Conservation (phyloP, 1,140 invertebrate genomes). For the Drosophila fuyamai region DNA sequence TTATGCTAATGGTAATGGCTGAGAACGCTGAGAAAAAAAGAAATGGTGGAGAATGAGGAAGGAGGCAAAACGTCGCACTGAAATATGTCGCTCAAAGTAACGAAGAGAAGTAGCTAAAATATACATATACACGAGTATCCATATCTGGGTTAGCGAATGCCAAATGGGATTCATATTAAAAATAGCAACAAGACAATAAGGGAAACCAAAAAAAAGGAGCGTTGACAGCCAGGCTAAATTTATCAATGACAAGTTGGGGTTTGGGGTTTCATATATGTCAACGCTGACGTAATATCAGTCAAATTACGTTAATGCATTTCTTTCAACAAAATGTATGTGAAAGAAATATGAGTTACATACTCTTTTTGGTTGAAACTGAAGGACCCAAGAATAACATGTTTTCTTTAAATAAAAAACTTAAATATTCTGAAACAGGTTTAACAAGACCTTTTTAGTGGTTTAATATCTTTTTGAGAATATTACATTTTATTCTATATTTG, state of each 20-base stretch:
- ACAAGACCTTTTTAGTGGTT: too few relatives aligned
- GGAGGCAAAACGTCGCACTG: slow-evolving; percentile 23
- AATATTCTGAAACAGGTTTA: too few relatives aligned
- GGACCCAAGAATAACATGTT: too few relatives aligned
- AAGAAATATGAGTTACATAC: background rate
- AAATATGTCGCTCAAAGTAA: slow-evolving; percentile 56
- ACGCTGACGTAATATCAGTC: slow-evolving; percentile 36
- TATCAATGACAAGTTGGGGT: slow-evolving; percentile 66
- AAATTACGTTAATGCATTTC: slow-evolving; percentile 23
- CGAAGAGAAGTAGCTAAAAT: slow-evolving; percentile 43
- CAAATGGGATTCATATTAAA: slow-evolving; percentile 72
- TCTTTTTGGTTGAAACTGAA: background rate
- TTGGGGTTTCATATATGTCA: slow-evolving; percentile 13
- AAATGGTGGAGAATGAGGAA: slow-evolving; percentile 14
- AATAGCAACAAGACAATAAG: slow-evolving; percentile 54
- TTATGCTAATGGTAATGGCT: slow-evolving; percentile 74
- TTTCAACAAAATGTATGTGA: background rate
- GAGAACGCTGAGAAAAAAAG: slow-evolving; percentile 10
- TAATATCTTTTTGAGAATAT: too few relatives aligned
- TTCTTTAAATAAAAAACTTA: too few relatives aligned
- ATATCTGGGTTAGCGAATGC: slow-evolving; percentile 39
- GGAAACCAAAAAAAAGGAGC: background rate
- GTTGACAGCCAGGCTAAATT: slow-evolving; percentile 54
- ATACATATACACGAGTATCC: slow-evolving; percentile 51
- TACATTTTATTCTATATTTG: too few relatives aligned